Evolutionary conservation across 2,113 vertebrate genomes (phyloP).

Genomic region (Pollachius pollachius): DNA sequence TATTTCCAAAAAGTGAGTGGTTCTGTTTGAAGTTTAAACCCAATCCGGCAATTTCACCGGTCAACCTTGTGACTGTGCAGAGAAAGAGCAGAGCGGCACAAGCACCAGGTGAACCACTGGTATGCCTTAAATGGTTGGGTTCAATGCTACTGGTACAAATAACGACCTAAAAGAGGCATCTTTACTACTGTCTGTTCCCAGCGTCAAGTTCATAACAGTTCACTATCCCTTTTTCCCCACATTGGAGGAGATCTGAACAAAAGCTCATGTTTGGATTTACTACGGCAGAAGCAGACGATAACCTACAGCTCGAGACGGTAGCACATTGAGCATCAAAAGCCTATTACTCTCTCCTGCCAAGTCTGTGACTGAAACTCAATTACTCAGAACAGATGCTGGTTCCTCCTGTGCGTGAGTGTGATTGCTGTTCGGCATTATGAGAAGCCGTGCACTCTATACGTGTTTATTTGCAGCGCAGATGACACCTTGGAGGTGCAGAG

Average conservation of each 20-base stretch:
- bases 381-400: slow-evolving; percentile 37
- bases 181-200: too few species aligned
- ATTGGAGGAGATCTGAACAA: neutral
- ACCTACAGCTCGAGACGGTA: neutral
- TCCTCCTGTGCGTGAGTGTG: slow-evolving; percentile 15
- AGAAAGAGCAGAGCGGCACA: too few species aligned
- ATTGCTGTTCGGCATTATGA: slow-evolving; percentile 27
- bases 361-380: slow-evolving; percentile 33
- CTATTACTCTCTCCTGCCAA: slow-evolving; percentile 25
- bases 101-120: too few species aligned
- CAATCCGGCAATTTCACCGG: too few species aligned
- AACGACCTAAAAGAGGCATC: too few species aligned
- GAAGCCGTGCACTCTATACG: slow-evolving; percentile 49
- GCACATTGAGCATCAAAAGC: slow-evolving; percentile 6
- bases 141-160: too few species aligned
- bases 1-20: too few species aligned
- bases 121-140: too few species aligned
- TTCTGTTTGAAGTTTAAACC: too few species aligned
- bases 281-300: slow-evolving; percentile 13
- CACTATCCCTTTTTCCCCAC: too few species aligned
- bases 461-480: slow-evolving; percentile 47
- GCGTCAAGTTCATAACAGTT: too few species aligned
- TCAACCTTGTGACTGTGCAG: too few species aligned
- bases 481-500: slow-evolving; percentile 51
- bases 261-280: neutral